Percentiles rank a stretch among this genome's conserved stretches.
Evolutionary conservation across 2,113 vertebrate genomes (phyloP).

Genomic region (Paralichthys olivaceus): DNA sequence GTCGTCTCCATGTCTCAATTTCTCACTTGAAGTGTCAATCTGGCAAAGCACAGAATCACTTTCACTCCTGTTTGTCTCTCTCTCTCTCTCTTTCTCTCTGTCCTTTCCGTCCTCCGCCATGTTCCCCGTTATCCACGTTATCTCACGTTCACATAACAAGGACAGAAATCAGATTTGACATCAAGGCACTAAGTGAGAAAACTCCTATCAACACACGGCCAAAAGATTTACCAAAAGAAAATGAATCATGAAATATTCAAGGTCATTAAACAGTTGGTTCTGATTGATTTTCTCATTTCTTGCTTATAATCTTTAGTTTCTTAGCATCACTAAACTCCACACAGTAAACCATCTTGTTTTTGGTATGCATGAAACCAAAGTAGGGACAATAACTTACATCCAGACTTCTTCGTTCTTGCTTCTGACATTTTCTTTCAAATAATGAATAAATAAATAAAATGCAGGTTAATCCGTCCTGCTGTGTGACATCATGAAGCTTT

Average conservation of each 20-base stretch:
- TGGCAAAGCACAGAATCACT: neutral
- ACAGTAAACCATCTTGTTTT: neutral
- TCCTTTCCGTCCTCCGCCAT: too few species aligned
- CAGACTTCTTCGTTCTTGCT: neutral
- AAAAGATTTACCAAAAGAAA: too few species aligned
- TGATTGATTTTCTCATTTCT: too few species aligned
- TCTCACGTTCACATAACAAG: neutral
- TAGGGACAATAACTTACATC: neutral
- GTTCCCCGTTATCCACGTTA: neutral
- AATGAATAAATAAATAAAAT: too few species aligned
- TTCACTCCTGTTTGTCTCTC: neutral
- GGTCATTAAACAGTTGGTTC: too few species aligned
- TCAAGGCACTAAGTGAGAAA: neutral
- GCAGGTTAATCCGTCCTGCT: neutral
- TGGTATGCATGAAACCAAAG: too few species aligned
- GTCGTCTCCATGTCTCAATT: conserved; percentile 31
- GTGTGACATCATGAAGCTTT: neutral
- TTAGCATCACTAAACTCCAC: neutral
- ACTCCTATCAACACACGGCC: too few species aligned
- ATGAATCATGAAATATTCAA: too few species aligned
- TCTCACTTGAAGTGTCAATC: neutral
- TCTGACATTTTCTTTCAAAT: neutral
- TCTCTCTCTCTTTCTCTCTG: neutral
- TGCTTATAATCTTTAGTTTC: too few species aligned
- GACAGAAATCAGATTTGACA: too few species aligned